Conservation (phyloP, 2,797 vertebrate genomes). For the Zonotrichia albicollis region DNA sequence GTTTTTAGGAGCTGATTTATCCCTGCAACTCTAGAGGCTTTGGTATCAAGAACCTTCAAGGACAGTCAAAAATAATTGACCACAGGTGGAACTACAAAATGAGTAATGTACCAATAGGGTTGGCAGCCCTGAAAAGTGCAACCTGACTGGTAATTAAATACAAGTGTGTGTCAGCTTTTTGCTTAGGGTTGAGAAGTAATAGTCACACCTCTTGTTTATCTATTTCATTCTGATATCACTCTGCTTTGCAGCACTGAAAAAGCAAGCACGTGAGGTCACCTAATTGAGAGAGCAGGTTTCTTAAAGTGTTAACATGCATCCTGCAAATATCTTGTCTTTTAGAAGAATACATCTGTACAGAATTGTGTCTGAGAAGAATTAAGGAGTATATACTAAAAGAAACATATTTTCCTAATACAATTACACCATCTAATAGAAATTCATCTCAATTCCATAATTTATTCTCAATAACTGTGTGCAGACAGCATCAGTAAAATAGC, state of each 20-base stretch:
- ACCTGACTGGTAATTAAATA: constrained; percentile 12
- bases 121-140: neutral
- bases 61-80: neutral
- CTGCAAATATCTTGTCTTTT: neutral
- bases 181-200: neutral
- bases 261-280: neutral
- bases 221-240: neutral
- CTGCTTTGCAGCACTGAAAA: neutral
- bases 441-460: neutral
- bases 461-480: neutral
- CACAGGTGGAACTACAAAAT: constrained; percentile 7
- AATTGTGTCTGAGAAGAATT: neutral
- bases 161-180: neutral
- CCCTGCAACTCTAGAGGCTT: neutral
- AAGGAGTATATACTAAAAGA: neutral
- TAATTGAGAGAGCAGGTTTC: neutral
- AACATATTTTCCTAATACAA: neutral
- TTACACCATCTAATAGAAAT: neutral
- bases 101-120: neutral
- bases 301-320: neutral
- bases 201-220: neutral
- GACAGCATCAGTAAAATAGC: neutral
- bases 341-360: neutral
- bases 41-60: neutral
- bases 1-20: constrained; percentile 9